These are phyloP conservation scores for Ctenosaura bakeri DNA, from an alignment of 2,797 vertebrate genomes.

Conservation along the genomic window DNA sequence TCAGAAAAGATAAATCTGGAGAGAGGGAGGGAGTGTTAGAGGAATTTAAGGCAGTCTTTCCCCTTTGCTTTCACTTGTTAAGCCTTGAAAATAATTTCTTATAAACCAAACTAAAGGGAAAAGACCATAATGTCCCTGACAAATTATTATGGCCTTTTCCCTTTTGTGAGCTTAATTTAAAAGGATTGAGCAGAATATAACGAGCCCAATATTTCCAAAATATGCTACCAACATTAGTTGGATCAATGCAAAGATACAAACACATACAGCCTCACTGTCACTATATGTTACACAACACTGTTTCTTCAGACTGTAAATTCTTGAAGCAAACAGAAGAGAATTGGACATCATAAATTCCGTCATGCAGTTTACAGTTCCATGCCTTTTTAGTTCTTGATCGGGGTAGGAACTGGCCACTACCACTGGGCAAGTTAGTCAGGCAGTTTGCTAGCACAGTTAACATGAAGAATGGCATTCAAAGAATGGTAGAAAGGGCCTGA, in stretches of 20 bases:
- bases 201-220: neutral
- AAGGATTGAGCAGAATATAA: neutral
- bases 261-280: neutral
- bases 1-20: neutral
- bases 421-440: neutral
- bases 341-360: neutral
- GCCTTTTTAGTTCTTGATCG: neutral
- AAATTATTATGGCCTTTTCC: neutral
- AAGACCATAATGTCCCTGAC: too few species aligned
- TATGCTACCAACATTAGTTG: neutral
- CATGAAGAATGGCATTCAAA: neutral
- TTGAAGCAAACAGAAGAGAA: neutral
- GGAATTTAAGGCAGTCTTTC: neutral
- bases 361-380: neutral
- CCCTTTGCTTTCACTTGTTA: neutral
- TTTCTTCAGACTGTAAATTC: neutral
- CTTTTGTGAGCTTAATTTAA: neutral
- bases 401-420: neutral
- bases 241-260: neutral
- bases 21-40: neutral
- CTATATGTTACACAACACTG: neutral
- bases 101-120: neutral
- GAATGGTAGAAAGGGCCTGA: neutral
- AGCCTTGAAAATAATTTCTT: neutral
- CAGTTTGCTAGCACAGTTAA: neutral